Base-by-base conservation (phyloP, 2,797 vertebrate species). In the Gallinago nigripennis region DNA sequence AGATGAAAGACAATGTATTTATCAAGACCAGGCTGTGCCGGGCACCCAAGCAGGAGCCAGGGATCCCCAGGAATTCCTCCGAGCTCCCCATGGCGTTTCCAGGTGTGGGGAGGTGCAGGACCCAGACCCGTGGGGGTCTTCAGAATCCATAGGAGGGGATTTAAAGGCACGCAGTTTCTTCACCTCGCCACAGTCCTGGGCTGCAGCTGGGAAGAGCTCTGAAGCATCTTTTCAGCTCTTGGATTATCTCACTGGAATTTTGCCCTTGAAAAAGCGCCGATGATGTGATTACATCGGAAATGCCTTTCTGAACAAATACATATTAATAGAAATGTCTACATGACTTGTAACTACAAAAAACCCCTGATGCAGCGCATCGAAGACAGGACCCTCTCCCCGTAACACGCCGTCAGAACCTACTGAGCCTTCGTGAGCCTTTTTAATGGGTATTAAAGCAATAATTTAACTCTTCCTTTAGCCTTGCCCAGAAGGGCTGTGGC, bases 211-310 rank as follows among this genome's bases (percentile, higher is more conserved):
- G 81, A 41, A 56, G 20, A 73, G 76, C 61, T 60, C 19, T 1
- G 46, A 50, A 60, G 53, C 53, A 12, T 50, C 33, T 46, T 48
- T 88, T 37, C 76, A 91, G 83, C 64, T 57, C 73, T 80, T 75
- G 12, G 57, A 43, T 63, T 30, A 53, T 65, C 87, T 56, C 33
- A 12, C 72, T 25, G 35, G 76, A 31, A 57, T 83, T 75, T 8
- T 82, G 92, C 86, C 94, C 94, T 92, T 90, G 91, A 63, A 72
- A 63, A 75, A 71, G 77, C 33, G 6, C 57, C 0, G 8, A 28
- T 83, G 87, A 95, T 78, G 77, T n/a, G 84, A 94, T 94, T 83
- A 80, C 92, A 71, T 1, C 9, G 65, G 96, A 93, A 91, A 72
- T 83, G 89, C 89, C 76, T 83, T 88, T 48, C 84, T 58, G 86